Percentiles rank a stretch among this genome's conserved stretches.
These are phyloP conservation scores for Listronotus oregonensis DNA, from an alignment of 1,140 invertebrate genomes.

Conservation along the genomic window DNA sequence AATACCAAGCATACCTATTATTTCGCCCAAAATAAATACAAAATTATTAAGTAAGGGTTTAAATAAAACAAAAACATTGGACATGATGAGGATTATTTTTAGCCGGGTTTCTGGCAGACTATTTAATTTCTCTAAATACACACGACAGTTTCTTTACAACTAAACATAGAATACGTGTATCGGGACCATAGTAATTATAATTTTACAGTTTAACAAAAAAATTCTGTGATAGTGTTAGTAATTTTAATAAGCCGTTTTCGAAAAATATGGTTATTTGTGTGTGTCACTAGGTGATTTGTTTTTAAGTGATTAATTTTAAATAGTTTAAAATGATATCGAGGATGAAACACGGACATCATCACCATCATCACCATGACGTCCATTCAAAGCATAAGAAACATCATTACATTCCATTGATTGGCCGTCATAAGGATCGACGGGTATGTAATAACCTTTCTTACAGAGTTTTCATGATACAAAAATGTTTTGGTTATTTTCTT, in stretches of 20 bases:
- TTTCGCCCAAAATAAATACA: too few relatives aligned
- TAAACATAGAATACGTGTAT: conserved; percentile 32
- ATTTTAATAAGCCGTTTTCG: not conserved
- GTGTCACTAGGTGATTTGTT: too few relatives aligned
- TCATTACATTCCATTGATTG: conserved; percentile 45
- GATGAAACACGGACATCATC: conserved; percentile 36
- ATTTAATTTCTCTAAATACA: conserved; percentile 29
- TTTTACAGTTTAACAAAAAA: conserved; percentile 16
- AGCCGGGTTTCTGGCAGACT: conserved; percentile 32
- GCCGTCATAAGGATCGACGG: conserved; percentile 39
- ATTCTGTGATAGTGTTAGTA: conserved; percentile 9
- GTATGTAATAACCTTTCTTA: conserved; percentile 32
- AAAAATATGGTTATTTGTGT: not conserved
- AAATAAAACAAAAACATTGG: conserved; percentile 16
- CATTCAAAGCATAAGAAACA: conserved; percentile 40
- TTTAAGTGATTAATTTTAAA: too few relatives aligned
- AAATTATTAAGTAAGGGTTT: conserved; percentile 14
- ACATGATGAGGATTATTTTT: conserved; percentile 29
- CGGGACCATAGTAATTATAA: conserved; percentile 21
- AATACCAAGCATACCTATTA: too few relatives aligned
- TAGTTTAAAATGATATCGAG: conserved; percentile 26
- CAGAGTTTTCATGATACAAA: not conserved
- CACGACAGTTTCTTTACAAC: conserved; percentile 37
- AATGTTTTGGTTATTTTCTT: too few relatives aligned
- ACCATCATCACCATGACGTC: conserved; percentile 35